phyloP scores from a whole-genome alignment of 2,797 vertebrate species.

The Balearica regulorum region DNA sequence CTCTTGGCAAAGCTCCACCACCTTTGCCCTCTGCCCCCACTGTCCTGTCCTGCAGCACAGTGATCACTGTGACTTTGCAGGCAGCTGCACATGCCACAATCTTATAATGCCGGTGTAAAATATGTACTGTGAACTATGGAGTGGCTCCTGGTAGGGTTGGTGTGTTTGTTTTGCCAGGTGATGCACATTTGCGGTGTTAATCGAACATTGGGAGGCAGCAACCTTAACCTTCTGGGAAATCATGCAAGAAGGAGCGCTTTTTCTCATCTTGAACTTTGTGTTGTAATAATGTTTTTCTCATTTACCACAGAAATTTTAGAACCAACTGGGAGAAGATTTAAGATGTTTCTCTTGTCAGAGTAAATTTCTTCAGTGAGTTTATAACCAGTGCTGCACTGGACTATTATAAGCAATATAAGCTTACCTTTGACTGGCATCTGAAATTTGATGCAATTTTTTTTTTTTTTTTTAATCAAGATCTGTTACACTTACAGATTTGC shows the following conservation, averaged over 20 bases:
- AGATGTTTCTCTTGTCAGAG: slow-evolving; percentile 13
- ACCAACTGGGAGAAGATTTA: not conserved
- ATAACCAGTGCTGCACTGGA: not conserved
- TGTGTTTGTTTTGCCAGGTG: not conserved
- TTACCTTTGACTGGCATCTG: not conserved
- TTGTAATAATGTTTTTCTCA: slow-evolving; percentile 10
- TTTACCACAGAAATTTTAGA: not conserved
- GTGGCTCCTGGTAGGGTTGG: not conserved
- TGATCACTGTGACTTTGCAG: not conserved
- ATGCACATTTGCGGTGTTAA: slow-evolving; percentile 8
- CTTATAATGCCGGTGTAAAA: not conserved
- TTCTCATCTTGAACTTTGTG: not conserved
- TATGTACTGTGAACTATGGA: not conserved
- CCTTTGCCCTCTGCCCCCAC: not conserved
- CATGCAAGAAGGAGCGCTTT: not conserved
- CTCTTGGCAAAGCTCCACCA: not conserved
- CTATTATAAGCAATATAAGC: not conserved
- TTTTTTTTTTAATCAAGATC: not conserved
- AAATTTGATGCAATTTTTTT: not conserved
- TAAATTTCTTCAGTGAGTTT: slow-evolving; percentile 29
- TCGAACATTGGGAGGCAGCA: not conserved
- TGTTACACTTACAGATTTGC: not conserved
- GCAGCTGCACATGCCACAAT: not conserved
- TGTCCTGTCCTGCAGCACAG: not conserved
- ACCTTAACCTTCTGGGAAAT: slow-evolving; percentile 53